Conservation (phyloP, 2,797 vertebrate genomes). For the Megalops cyprinoides region DNA sequence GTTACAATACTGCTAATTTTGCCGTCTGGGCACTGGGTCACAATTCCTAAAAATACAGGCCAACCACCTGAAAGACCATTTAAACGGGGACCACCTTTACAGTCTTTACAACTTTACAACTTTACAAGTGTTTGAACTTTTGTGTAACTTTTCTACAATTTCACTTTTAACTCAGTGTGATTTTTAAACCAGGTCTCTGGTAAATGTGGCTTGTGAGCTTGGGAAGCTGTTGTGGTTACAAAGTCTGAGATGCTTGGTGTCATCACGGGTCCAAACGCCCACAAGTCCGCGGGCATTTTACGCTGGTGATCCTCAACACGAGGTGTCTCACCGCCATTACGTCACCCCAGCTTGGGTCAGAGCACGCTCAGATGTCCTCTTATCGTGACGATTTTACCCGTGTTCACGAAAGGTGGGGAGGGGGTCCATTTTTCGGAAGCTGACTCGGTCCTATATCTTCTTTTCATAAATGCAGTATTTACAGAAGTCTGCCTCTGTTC, state of each 20-base stretch:
- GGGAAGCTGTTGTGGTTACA: background rate
- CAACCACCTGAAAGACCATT: background rate
- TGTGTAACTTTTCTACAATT: slow-evolving; percentile 8
- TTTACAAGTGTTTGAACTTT: background rate
- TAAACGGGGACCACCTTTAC: slow-evolving; percentile 28
- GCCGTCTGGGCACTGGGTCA: background rate
- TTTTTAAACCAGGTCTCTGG: slow-evolving; percentile 3
- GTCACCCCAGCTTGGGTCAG: background rate
- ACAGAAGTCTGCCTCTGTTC: slow-evolving; percentile 11
- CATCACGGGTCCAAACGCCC: slow-evolving; percentile 50
- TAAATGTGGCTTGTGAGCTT: slow-evolving; percentile 12
- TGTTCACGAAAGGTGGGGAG: background rate
- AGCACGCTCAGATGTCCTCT: background rate
- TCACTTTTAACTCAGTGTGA: background rate
- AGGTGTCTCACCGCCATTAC: background rate
- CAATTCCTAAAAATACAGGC: background rate
- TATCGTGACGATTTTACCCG: background rate
- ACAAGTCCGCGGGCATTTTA: background rate
- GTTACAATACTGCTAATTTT: background rate
- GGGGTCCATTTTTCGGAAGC: background rate
- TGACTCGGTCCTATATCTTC: background rate
- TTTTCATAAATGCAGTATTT: slow-evolving; percentile 22
- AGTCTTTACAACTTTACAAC: too few species aligned
- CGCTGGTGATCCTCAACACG: too few species aligned
- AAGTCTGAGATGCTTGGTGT: slow-evolving; percentile 2